phyloP scores from a whole-genome alignment of 2,113 vertebrate species.

The Athene cunicularia region DNA sequence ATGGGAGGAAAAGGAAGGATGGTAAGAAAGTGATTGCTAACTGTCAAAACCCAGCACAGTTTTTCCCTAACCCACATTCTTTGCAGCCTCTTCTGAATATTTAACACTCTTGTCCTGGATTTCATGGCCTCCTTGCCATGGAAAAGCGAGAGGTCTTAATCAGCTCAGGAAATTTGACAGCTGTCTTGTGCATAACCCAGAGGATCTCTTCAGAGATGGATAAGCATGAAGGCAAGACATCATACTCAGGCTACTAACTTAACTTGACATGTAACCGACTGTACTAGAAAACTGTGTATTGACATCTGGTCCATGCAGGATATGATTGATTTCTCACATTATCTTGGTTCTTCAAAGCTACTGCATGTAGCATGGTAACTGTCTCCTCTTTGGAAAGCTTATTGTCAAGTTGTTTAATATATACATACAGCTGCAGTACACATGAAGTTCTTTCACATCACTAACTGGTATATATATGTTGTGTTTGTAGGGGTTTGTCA shows the following conservation, averaged over 20 bases:
- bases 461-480: background rate
- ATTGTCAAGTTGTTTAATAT: background rate
- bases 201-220: background rate
- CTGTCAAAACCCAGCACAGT: background rate
- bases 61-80: background rate
- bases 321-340: background rate
- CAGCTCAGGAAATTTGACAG: background rate
- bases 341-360: background rate
- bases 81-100: background rate
- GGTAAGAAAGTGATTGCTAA: background rate
- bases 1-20: background rate
- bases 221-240: constrained; percentile 15
- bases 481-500: background rate
- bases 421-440: background rate
- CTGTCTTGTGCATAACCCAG: background rate
- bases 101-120: background rate
- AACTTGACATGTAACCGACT: background rate
- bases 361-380: background rate
- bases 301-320: background rate
- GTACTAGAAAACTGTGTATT: background rate
- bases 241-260: background rate
- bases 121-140: background rate
- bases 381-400: background rate
- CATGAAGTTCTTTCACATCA: background rate
- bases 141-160: background rate